Evolutionary conservation across 2,797 vertebrate species (phyloP).

Genomic region (Aplochiton taeniatus): DNA sequence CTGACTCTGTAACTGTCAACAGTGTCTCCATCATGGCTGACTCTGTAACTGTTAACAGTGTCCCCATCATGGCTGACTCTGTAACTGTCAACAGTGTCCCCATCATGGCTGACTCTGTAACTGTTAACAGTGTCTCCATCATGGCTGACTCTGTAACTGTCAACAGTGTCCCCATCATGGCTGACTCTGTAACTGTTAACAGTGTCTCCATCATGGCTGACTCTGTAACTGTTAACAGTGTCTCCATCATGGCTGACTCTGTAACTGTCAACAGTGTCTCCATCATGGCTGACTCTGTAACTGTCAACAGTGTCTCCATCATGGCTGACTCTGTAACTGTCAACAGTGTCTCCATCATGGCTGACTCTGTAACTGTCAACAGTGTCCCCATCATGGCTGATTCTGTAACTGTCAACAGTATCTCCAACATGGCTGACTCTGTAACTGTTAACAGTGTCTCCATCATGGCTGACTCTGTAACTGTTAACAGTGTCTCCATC

Average conservation of each 20-base stretch:
- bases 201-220: conserved; percentile 96
- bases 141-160: no score
- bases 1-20: conserved; percentile 31
- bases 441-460: conserved; percentile 80
- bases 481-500: conserved; percentile 85
- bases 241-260: no score
- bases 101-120: no score
- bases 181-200: conserved; percentile 30
- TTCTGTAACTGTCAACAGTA: conserved; percentile 69
- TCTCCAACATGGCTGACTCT: no score
- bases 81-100: conserved; percentile 79
- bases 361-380: conserved; percentile 31
- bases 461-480: no score
- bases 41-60: no score
- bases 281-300: no score
- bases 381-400: conserved; percentile 96
- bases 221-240: conserved; percentile 69
- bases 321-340: no score
- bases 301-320: conserved; percentile 85
- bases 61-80: no score
- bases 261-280: conserved; percentile 80
- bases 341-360: conserved; percentile 90
- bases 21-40: conserved; percentile 96
- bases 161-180: conserved; percentile 90
- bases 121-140: conserved; percentile 85